These are phyloP conservation scores for Bombus balteatus DNA, from an alignment of 1,140 invertebrate genomes.

Conservation along the genomic window DNA sequence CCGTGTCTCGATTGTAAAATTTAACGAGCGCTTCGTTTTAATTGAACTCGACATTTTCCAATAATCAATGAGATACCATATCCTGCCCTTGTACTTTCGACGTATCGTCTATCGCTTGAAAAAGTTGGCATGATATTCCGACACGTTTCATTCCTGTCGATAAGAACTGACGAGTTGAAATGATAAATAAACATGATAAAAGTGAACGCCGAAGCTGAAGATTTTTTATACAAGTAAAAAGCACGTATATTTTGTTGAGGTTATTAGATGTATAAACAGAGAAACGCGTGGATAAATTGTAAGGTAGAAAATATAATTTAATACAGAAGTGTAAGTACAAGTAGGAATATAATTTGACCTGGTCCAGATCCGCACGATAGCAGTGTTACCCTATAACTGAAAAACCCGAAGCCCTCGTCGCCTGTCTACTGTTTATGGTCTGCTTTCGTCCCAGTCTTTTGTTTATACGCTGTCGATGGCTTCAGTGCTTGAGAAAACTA, in stretches of 20 bases:
- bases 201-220: neutral
- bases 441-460: too few relatives aligned
- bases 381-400: too few relatives aligned
- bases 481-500: too few relatives aligned
- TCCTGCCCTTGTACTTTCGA: neutral
- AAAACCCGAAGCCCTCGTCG: too few relatives aligned
- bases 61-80: neutral
- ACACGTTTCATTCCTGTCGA: neutral
- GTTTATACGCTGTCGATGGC: too few relatives aligned
- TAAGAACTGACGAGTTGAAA: neutral
- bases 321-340: too few relatives aligned
- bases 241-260: neutral
- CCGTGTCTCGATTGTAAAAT: neutral
- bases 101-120: neutral
- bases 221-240: neutral
- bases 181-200: neutral
- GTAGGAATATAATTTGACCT: too few relatives aligned
- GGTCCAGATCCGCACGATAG: too few relatives aligned
- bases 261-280: too few relatives aligned
- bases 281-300: too few relatives aligned
- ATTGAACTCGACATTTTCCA: neutral
- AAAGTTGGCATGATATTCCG: neutral
- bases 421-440: too few relatives aligned
- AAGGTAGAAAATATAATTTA: too few relatives aligned
- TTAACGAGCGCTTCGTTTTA: neutral